Percentiles rank a stretch among this genome's conserved stretches.
Evolutionary conservation across 1,140 invertebrate species (phyloP).

Genomic region (Pygmarrhopalites habei): DNA sequence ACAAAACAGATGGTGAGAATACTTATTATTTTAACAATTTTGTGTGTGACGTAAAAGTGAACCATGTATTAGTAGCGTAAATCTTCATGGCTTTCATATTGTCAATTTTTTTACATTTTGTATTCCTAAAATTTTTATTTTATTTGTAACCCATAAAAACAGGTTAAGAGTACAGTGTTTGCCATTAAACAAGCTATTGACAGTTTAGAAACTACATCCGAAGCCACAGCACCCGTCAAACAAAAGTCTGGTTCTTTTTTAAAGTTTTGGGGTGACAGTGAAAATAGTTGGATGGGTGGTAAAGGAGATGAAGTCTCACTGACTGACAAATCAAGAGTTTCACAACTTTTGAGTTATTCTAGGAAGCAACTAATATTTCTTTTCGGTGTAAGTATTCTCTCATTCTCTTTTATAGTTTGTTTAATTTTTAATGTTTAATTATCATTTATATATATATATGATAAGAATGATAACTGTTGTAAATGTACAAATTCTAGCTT

Average conservation of each 20-base stretch:
- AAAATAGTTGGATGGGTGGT: background rate
- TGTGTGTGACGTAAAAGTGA: too few species aligned
- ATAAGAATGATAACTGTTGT: too few species aligned
- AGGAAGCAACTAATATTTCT: slow-evolving; percentile 14
- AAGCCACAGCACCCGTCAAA: too few species aligned
- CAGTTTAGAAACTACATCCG: background rate
- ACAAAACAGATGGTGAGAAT: slow-evolving; percentile 1
- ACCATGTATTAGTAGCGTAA: background rate
- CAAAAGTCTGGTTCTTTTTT: background rate
- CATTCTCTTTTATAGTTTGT: too few species aligned
- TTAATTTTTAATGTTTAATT: too few species aligned
- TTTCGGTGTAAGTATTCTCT: slow-evolving; percentile 32
- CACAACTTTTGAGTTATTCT: slow-evolving; percentile 16
- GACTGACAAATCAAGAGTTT: slow-evolving; percentile 17
- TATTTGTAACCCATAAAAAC: too few species aligned
- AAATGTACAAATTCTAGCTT: too few species aligned
- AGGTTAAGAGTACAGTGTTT: slow-evolving; percentile 14
- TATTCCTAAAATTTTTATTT: too few species aligned
- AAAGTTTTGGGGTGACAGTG: background rate
- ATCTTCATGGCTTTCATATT: too few species aligned
- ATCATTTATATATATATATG: too few species aligned
- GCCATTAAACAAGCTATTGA: slow-evolving; percentile 8
- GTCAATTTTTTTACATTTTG: too few species aligned
- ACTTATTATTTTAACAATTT: too few species aligned
- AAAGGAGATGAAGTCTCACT: background rate